Base-by-base conservation (phyloP, 2,888 invertebrate species). In the Andrena hattorfiana region DNA sequence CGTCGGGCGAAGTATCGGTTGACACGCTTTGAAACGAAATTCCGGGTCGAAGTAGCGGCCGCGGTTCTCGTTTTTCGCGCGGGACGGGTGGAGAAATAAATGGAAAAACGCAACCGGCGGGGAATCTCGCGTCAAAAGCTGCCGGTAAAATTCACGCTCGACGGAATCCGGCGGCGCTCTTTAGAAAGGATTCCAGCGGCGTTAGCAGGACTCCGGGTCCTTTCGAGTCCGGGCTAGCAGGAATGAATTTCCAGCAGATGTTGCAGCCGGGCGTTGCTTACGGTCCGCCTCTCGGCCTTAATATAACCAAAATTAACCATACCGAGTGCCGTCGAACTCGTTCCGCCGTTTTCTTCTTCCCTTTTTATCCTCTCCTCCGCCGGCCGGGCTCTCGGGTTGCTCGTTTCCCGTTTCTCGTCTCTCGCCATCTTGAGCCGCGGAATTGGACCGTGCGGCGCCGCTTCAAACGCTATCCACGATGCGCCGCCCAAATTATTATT, bases 271-370 rank as follows among this genome's bases (percentile, higher is more conserved):
- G 56, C 87, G 84, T 84, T 89, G 91, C 88, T 89, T 89, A 89
- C 88, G 89, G 83, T 83, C 85, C 82, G 88, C 78, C 87, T 81
- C 82, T 76, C 83, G 81, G 71, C 85, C 88, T 89, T 88, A 89
- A 88, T 88, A 88, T 89, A 87, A 88, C 85, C 89, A 89, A 88
- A 88, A 88, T 88, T 88, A 88, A 89, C 85, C 84, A 87, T 85
- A 74, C 82, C 81, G 77, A 76, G 83, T 68, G 49, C 71, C 84
- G 77, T 80, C 85, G 75, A 78, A 85, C 85, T 81, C 79, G 60
- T 72, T 88, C 60, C 42, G 67, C 60, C 69, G 42, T 64, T 56
- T 77, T 51, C n/a, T 56, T 60, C 68, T 77, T 54, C 59, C 23
- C 49, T 26, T 70, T 51, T 63, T 59, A 26, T 16, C 49, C 63